A percentile compares a stretch with the other conserved stretches of the same genome.
These are phyloP conservation scores for Biston betularia DNA, from an alignment of 2,888 invertebrate species.

Conservation along the genomic window DNA sequence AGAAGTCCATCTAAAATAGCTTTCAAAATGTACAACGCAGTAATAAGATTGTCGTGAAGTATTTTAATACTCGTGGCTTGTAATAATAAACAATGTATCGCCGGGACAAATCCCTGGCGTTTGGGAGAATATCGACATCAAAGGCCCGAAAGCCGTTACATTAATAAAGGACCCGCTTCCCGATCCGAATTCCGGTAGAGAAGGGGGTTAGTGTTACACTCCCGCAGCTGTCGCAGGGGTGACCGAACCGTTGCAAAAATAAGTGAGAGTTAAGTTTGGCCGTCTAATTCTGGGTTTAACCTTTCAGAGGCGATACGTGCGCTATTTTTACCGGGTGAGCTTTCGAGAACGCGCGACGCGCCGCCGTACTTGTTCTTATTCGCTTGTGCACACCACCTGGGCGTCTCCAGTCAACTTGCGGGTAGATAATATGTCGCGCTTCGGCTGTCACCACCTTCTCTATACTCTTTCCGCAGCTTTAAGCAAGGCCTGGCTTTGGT, in stretches of 20 bases:
- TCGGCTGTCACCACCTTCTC: slow-evolving; percentile 21
- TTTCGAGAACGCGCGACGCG: slow-evolving; percentile 61
- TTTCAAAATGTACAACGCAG: no score
- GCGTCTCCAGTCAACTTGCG: slow-evolving; percentile 40
- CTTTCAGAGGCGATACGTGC: slow-evolving; percentile 73
- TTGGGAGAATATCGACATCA: neutral
- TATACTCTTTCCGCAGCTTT: slow-evolving; percentile 23
- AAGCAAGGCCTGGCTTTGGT: neutral
- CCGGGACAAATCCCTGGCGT: neutral
- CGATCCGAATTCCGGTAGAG: slow-evolving; percentile 17
- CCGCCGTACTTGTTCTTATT: slow-evolving; percentile 36
- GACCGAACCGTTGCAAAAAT: slow-evolving; percentile 65
- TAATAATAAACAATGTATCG: neutral
- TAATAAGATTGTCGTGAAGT: no score
- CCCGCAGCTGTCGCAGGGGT: slow-evolving; percentile 40
- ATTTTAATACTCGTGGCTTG: no score
- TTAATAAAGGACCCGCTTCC: slow-evolving; percentile 6
- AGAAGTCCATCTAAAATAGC: no score
- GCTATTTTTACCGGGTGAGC: slow-evolving; percentile 69
- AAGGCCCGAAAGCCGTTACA: neutral
- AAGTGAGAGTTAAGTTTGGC: slow-evolving; percentile 80
- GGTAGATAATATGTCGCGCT: slow-evolving; percentile 48
- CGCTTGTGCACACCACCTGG: slow-evolving; percentile 40
- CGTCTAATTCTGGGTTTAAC: slow-evolving; percentile 77
- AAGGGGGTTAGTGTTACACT: slow-evolving; percentile 27